phyloP scores from a whole-genome alignment of 2,888 invertebrate species.

The Acronicta psi region DNA sequence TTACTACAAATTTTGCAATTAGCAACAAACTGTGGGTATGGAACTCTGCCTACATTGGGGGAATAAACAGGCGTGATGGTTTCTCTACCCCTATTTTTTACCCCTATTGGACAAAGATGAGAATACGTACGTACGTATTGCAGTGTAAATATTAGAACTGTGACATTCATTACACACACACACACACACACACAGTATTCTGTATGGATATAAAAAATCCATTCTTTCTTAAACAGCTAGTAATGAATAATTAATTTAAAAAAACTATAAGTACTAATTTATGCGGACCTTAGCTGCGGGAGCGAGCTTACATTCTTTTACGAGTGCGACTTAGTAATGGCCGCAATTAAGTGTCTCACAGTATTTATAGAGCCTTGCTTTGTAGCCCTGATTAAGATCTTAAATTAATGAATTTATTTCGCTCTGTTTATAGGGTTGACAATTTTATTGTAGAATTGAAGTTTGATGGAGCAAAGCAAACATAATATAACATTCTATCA shows the following conservation, averaged over 20 bases:
- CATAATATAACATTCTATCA: too few species aligned
- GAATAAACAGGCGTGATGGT: too few species aligned
- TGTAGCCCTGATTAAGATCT: constrained; percentile 33
- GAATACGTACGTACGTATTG: too few species aligned
- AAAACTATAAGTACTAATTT: constrained; percentile 54
- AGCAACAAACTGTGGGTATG: too few species aligned
- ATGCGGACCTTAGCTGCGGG: constrained; percentile 53
- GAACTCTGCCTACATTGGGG: too few species aligned
- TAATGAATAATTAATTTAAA: constrained; percentile 56
- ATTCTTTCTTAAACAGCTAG: constrained; percentile 16
- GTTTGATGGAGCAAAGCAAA: too few species aligned
- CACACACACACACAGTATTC: too few species aligned
- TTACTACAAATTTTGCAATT: too few species aligned
- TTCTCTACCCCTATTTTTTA: too few species aligned
- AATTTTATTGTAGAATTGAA: neutral
- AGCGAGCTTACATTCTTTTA: constrained; percentile 56
- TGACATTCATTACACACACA: too few species aligned
- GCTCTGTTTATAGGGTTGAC: constrained; percentile 7
- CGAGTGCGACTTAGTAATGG: constrained; percentile 59
- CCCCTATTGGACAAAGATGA: too few species aligned
- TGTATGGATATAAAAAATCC: constrained; percentile 17
- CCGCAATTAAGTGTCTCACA: constrained; percentile 48
- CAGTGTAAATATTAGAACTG: too few species aligned
- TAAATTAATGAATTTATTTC: constrained; percentile 19
- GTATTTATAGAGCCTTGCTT: constrained; percentile 47